Evolutionary conservation across 2,797 vertebrate genomes (phyloP), one percentile per base, ranked within the genome.

Genomic region (Cyclopterus lumpus): DNA sequence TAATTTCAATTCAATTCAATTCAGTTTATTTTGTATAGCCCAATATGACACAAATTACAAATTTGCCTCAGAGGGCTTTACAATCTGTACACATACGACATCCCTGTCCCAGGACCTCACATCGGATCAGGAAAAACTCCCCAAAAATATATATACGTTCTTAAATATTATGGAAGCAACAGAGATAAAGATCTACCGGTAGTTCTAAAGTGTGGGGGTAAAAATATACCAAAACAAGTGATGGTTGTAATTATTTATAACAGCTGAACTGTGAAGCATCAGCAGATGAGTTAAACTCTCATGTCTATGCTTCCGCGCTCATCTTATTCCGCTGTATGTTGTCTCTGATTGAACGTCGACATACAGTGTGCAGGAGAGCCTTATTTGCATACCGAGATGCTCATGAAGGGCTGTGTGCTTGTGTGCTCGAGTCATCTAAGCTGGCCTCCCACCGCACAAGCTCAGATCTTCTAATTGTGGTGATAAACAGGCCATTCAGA

Each of bases 381-480:
- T 66, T 36, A 49, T 32, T 79, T 54, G 46, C 5, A 3, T 9
- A 34, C 20, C 64, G 42, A 60, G 59, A 54, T 46, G 12, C 28
- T 62, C 46, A 26, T 26, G 15, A 68, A 60, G 57, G 57, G 70
- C 79, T 67, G 32, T n/a, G n/a, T n/a, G 5, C 77, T 65, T 70
- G 67, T 66, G 64, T 62, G 59, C 46, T 68, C 16, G 71, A 80
- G 64, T 77, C 72, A 62, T 65, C 54, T 74, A n/a, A 75, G 69
- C 12, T n/a, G 51, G 68, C 71, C 68, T 73, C 58, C 61, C 48
- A 58, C 16, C 26, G 9, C 67, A 70, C 65, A 60, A 1, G 1
- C 69, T 79, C 59, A 61, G 65, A 79, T 88, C 73, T 48, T 77
- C 59, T 84, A 73, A 84, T 74, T 61, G 71, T 46, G n/a, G 55